Evolutionary conservation across 1,140 invertebrate species (phyloP), one percentile per base, ranked within the genome.

Genomic region (Drosophila leontia): DNA sequence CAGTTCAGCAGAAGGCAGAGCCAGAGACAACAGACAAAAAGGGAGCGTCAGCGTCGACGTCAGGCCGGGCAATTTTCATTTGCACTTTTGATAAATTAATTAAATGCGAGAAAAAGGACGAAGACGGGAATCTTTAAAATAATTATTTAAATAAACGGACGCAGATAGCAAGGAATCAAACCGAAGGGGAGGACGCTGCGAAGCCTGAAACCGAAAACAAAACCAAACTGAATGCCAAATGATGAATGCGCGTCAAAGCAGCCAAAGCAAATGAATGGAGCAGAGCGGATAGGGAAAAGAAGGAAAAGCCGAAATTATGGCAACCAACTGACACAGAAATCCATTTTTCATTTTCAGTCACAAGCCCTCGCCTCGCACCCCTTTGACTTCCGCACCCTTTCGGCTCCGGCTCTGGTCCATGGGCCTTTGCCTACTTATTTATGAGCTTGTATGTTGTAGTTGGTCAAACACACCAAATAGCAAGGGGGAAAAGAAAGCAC

Each of bases 241-340:
- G 85, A 88, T 88, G 85, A 88, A 90, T 88, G 78, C 78, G 85
- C 85, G 71, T 88, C 80, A 88, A 80, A 86, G 83, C 78, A 50
- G 51, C 15, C 57, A 26, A 64, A 50, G 34, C 45, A 35, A 63
- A 56, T 78, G 65, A 79, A 76, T 61, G 64, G 72, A 55, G 55
- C 37, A 9, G 32, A 29, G 48, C 37, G 32, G 32, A 35, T 34
- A 53, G 64, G 42, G 45, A 5, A 12, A 37, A 42, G 26, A 51
- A 68, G 70, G 57, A 45, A 68, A 79, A 78, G 69, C 68, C 62
- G 37, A 88, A 88, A 88, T 88, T 84, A 90, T 90, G 85, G 81
- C 86, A 90, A 90, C 85, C 85, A 88, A 90, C 85, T 90, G 85
- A 90, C 85, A 90, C 82, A 90, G 85, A 90, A 90, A 90, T 90